Evolutionary conservation across 2,113 vertebrate species (phyloP).

Genomic region (Oreotrochilus melanogaster): DNA sequence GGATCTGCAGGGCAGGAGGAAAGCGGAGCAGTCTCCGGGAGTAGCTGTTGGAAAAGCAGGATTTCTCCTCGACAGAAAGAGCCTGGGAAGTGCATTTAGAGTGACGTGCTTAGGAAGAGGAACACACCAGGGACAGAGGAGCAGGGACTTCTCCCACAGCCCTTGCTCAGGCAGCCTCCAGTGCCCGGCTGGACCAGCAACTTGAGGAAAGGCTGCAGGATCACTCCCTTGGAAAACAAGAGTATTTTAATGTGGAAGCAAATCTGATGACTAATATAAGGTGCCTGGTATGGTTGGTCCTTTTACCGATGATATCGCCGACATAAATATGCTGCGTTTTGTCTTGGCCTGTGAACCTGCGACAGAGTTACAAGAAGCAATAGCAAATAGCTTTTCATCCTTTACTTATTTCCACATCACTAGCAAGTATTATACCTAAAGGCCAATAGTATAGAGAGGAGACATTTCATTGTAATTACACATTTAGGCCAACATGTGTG

Average conservation of each 20-base stretch:
- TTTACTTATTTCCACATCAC: constrained; percentile 67
- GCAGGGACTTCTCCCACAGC: neutral
- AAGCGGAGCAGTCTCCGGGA: neutral
- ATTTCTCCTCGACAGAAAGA: neutral
- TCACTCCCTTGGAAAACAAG: constrained; percentile 21
- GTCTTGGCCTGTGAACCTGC: constrained; percentile 58
- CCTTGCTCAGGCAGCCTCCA: neutral
- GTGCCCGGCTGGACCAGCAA: rapidly evolving
- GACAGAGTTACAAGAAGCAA: constrained; percentile 64
- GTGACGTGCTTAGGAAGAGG: neutral
- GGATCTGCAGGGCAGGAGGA: neutral
- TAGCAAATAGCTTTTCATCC: constrained; percentile 65
- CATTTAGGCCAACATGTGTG: constrained; percentile 74
- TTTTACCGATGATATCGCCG: constrained; percentile 9
- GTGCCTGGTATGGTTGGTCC: constrained; percentile 28
- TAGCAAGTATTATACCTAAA: constrained; percentile 78
- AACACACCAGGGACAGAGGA: neutral
- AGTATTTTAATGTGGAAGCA: constrained; percentile 14
- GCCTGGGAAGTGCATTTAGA: neutral
- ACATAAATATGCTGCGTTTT: constrained; percentile 6
- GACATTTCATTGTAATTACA: constrained; percentile 79
- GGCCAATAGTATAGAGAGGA: constrained; percentile 73
- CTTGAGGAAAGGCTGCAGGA: constrained; percentile 20
- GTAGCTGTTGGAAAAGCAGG: neutral
- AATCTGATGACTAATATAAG: constrained; percentile 24